phyloP scores from a whole-genome alignment of 2,113 vertebrate genomes.

The Pelusios castaneus region DNA sequence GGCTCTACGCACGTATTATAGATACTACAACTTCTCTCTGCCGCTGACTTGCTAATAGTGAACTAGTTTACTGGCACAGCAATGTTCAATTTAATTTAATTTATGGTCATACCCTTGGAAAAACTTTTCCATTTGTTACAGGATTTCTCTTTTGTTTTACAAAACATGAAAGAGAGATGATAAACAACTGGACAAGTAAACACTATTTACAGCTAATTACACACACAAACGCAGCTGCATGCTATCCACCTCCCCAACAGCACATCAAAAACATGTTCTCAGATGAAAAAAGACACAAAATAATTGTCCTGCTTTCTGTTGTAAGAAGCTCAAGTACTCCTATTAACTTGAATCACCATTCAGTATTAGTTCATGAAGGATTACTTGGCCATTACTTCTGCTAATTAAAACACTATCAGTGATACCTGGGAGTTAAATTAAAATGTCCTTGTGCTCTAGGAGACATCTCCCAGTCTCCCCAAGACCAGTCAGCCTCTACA shows the following conservation, averaged over 20 bases:
- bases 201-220: slow-evolving; percentile 27
- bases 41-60: slow-evolving; percentile 35
- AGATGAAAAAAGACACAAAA: background rate
- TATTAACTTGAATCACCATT: slow-evolving; percentile 37
- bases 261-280: slow-evolving; percentile 21
- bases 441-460: slow-evolving; percentile 17
- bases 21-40: background rate
- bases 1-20: background rate
- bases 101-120: slow-evolving; percentile 55
- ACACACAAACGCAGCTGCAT: background rate
- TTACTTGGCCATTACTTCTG: slow-evolving; percentile 52
- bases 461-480: slow-evolving; percentile 8
- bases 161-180: slow-evolving; percentile 36
- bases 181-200: slow-evolving; percentile 62
- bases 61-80: slow-evolving; percentile 44
- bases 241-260: background rate
- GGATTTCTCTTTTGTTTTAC: slow-evolving; percentile 53
- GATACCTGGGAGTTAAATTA: slow-evolving; percentile 33
- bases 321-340: background rate
- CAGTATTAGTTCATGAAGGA: slow-evolving; percentile 31
- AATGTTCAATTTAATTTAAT: slow-evolving; percentile 13
- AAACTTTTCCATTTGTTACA: slow-evolving; percentile 37
- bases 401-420: slow-evolving; percentile 49
- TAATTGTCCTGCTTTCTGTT: background rate
- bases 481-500: slow-evolving; percentile 50